Base-by-base conservation (phyloP, 2,797 vertebrate species). In the Falco peregrinus region DNA sequence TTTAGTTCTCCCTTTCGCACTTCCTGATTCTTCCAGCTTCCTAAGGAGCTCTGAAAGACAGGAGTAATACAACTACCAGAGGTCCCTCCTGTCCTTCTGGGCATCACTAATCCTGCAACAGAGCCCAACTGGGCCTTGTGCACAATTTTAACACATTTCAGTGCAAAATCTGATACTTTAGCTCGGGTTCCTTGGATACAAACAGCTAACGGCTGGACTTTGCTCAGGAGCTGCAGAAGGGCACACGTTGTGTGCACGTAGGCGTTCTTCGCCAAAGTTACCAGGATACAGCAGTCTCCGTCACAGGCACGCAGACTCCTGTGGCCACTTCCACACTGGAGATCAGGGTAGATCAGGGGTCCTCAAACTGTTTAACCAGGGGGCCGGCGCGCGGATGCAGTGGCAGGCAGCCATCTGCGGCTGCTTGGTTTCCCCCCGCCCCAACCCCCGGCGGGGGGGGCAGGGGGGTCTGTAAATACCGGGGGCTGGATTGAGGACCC, bases 231-330 rank as follows among this genome's bases (percentile, higher is more conserved):
- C 63, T 74, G 60, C 57, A 82, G 35, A 65, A 79, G 24, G 13
- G n/a, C 47, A 53, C 41, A 45, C 18, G 47, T 7, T 2, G 3
- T 0, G 1, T 22, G 13, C 45, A 33, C 2, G 2, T 8, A 51
- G 29, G 18, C 1, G 0, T 37, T 82, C 56, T 50, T 79, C 61
- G 80, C 35, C 29, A 11, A 75, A 91, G 47, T 29, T 67, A 68
- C 53, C 1, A 0, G 45, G 21, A 11, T 41, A 51, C 0, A 8
- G 33, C 51, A 43, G 48, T 24, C 15, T 60, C 35, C 0, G 0
- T 16, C 47, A 80, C 61, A 68, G 45, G 48, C 4, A 0, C 2
- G 4, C 6, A 13, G 16, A n/a, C 12, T 74, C 33, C 54, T 68
- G 53, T 16, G 53, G 41, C 31, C 69, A 33, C 75, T 80, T 67